These are phyloP conservation scores for Pseudoips prasinana DNA, from an alignment of 2,888 invertebrate species.

Conservation along the genomic window DNA sequence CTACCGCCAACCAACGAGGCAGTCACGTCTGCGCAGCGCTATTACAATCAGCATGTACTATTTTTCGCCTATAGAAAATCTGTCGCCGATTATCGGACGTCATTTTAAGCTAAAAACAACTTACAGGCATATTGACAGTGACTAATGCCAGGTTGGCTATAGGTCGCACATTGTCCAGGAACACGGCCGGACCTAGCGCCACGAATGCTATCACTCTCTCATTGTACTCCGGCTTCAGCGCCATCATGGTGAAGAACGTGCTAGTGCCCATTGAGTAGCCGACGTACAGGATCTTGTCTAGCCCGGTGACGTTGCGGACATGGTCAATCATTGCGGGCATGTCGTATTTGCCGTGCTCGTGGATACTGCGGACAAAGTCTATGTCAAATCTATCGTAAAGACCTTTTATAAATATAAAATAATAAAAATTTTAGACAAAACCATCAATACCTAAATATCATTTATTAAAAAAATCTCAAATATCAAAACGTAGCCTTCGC, in stretches of 20 bases:
- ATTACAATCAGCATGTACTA: no score
- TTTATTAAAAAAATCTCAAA: no score
- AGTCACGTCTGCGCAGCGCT: no score
- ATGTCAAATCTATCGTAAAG: no score
- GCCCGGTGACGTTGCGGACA: slow-evolving; percentile 64
- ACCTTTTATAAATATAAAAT: not conserved
- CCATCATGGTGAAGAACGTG: slow-evolving; percentile 79
- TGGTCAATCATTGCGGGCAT: slow-evolving; percentile 80
- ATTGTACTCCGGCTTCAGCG: slow-evolving; percentile 79
- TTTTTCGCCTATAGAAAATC: no score
- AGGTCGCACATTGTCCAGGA: slow-evolving; percentile 53
- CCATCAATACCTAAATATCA: no score
- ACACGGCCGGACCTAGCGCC: slow-evolving; percentile 78
- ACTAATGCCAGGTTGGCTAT: slow-evolving; percentile 42
- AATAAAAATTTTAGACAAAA: no score
- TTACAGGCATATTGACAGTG: slow-evolving; percentile 51
- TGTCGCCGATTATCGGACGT: no score
- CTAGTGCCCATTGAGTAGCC: slow-evolving; percentile 84
- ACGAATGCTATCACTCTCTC: slow-evolving; percentile 74
- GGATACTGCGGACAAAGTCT: slow-evolving; percentile 69
- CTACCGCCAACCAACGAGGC: no score
- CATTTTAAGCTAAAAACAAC: no score
- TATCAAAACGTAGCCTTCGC: no score
- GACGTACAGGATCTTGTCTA: slow-evolving; percentile 71
- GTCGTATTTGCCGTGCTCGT: slow-evolving; percentile 83